Percentiles rank a stretch among this genome's conserved stretches.
Conservation (phyloP, 2,888 invertebrate genomes). For the Tenthredo livida region DNA sequence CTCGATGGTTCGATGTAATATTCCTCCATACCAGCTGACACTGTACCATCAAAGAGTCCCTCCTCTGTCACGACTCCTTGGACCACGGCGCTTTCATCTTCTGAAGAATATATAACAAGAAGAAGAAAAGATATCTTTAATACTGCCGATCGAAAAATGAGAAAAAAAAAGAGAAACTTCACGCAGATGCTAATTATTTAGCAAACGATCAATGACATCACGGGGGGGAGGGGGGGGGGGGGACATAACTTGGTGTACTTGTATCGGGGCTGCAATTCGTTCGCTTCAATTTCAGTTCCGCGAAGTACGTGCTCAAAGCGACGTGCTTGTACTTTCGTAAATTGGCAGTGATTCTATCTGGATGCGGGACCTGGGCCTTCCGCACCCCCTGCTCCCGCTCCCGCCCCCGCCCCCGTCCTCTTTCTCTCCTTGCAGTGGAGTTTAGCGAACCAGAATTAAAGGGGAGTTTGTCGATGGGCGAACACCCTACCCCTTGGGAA, state of each 20-base stretch:
- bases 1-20: constrained; percentile 91
- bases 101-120: constrained; percentile 77
- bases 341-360: constrained; percentile 50
- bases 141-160: neutral
- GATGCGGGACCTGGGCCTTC: constrained; percentile 12
- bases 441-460: neutral
- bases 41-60: constrained; percentile 94
- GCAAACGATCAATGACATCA: neutral
- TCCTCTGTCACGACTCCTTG: constrained; percentile 92
- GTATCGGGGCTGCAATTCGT: neutral
- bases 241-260: neutral
- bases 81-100: constrained; percentile 89
- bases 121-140: neutral
- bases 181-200: neutral
- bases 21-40: constrained; percentile 88
- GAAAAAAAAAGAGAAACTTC: neutral
- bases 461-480: neutral
- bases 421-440: neutral
- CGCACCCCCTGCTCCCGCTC: neutral
- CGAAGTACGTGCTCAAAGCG: constrained; percentile 49
- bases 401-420: too few relatives aligned
- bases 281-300: constrained; percentile 17
- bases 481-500: neutral
- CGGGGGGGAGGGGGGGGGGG: too few relatives aligned
- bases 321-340: constrained; percentile 48